A percentile compares a stretch with the other conserved stretches of the same genome.
Evolutionary conservation across 2,888 invertebrate genomes (phyloP).

Genomic region (Desoria tigrina): DNA sequence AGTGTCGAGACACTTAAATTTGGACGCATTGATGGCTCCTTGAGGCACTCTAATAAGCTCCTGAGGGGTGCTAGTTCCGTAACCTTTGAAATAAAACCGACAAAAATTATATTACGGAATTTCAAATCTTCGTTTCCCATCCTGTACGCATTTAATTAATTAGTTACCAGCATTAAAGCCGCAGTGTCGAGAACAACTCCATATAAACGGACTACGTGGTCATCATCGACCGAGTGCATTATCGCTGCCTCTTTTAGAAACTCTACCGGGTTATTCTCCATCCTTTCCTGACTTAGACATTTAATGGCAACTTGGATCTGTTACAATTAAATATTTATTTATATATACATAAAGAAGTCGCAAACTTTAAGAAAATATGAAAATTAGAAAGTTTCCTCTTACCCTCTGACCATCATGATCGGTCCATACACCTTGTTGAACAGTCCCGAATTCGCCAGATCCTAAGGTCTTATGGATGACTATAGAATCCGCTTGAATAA

Average conservation of each 20-base stretch:
- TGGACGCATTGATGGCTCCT: constrained; percentile 84
- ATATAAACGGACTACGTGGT: constrained; percentile 81
- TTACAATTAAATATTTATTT: background rate
- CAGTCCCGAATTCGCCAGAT: constrained; percentile 95
- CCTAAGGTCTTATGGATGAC: constrained; percentile 92
- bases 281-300: constrained; percentile 87
- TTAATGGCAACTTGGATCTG: constrained; percentile 96
- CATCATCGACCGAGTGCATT: constrained; percentile 97
- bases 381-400: constrained; percentile 42
- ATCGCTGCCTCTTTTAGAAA: constrained; percentile 97
- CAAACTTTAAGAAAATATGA: background rate
- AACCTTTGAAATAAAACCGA: constrained; percentile 64
- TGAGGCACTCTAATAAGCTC: constrained; percentile 91
- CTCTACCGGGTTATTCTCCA: constrained; percentile 94
- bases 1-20: constrained; percentile 89
- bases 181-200: constrained; percentile 94
- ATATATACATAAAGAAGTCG: no score
- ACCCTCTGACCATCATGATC: constrained; percentile 85
- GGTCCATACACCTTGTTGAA: constrained; percentile 96
- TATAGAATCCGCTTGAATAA: constrained; percentile 72
- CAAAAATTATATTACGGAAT: no score
- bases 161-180: constrained; percentile 68
- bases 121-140: no score
- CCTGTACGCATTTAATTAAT: background rate
- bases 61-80: constrained; percentile 94